A percentile compares a stretch with the other conserved stretches of the same genome.
Conservation (phyloP, 2,888 invertebrate species). For the Catocala sponsa region DNA sequence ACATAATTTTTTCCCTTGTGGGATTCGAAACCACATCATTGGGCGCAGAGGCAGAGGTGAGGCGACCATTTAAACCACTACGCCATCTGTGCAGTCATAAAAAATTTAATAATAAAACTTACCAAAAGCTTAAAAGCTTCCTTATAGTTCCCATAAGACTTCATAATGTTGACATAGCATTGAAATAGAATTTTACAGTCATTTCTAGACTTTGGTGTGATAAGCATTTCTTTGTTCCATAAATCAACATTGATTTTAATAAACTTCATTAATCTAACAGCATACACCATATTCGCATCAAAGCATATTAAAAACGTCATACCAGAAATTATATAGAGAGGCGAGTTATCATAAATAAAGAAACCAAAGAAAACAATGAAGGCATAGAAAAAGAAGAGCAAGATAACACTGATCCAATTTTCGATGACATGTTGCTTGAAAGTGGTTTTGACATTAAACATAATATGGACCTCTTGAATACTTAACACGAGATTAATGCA, state of each 20-base stretch:
- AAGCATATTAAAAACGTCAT: slow-evolving; percentile 1
- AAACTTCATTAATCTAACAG: neutral
- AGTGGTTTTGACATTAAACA: neutral
- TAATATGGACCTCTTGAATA: slow-evolving; percentile 4
- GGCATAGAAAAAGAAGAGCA: neutral
- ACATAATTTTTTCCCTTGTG: neutral
- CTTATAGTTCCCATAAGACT: neutral
- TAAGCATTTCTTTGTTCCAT: neutral
- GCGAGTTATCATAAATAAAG: neutral
- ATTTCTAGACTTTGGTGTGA: neutral
- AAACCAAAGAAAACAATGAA: neutral
- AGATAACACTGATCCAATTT: neutral
- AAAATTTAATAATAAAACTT: neutral
- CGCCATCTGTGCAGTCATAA: too few species aligned
- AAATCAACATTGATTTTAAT: neutral
- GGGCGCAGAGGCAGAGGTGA: neutral
- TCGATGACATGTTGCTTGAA: neutral
- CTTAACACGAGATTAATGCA: slow-evolving; percentile 3
- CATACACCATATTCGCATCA: slow-evolving; percentile 1
- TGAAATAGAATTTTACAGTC: neutral
- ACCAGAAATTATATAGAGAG: neutral
- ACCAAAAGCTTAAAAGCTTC: slow-evolving; percentile 1
- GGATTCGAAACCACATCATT: neutral
- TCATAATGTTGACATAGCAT: neutral
- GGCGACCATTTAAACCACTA: too few species aligned